Percentiles rank a stretch among this genome's conserved stretches.
phyloP scores from a whole-genome alignment of 2,888 invertebrate species.

The Agrotis ipsilon region DNA sequence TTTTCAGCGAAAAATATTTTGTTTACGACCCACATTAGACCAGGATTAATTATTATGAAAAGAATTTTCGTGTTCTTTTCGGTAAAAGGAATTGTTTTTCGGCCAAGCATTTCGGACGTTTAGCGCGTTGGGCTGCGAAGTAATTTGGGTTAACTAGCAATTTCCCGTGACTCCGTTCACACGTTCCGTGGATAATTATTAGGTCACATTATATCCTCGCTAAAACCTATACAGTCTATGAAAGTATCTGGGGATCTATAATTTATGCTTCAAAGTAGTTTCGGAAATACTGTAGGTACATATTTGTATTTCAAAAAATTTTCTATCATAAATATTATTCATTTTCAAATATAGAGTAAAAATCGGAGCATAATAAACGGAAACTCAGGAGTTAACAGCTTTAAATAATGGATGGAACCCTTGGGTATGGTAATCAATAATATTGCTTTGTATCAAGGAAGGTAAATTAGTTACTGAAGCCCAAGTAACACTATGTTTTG shows the following conservation, averaged over 20 bases:
- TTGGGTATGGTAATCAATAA: slow-evolving; percentile 56
- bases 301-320: neutral
- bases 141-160: slow-evolving; percentile 54
- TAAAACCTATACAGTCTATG: neutral
- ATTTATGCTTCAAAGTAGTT: neutral
- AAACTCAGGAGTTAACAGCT: slow-evolving; percentile 41
- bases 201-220: slow-evolving; percentile 18
- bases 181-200: slow-evolving; percentile 41
- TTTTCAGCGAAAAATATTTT: slow-evolving; percentile 70
- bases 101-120: slow-evolving; percentile 24
- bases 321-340: neutral
- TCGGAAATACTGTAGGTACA: neutral
- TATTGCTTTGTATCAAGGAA: slow-evolving; percentile 24
- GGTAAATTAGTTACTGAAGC: slow-evolving; percentile 22
- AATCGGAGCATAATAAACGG: slow-evolving; percentile 22
- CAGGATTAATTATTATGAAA: slow-evolving; percentile 36
- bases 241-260: neutral
- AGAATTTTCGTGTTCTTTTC: slow-evolving; percentile 42
- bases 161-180: slow-evolving; percentile 42
- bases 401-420: slow-evolving; percentile 58
- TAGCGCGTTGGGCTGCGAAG: slow-evolving; percentile 29
- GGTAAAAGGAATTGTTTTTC: slow-evolving; percentile 42
- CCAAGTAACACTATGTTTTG: slow-evolving; percentile 5
- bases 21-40: slow-evolving; percentile 43
- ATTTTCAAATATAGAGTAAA: neutral